phyloP scores from a whole-genome alignment of 2,113 vertebrate genomes.

The Hystrix brachyura region DNA sequence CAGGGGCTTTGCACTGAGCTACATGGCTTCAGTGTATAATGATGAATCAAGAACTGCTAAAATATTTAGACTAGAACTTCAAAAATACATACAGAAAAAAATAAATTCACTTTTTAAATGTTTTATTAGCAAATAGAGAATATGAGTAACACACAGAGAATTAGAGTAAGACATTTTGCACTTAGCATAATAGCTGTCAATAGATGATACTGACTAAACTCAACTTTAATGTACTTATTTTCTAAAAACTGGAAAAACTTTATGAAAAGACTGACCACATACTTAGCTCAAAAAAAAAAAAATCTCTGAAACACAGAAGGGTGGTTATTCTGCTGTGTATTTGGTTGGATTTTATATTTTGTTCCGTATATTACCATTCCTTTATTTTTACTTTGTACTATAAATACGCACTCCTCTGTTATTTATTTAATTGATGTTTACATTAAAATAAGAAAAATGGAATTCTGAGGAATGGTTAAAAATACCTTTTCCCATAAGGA shows the following conservation, averaged over 20 bases:
- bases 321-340: not conserved
- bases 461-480: not conserved
- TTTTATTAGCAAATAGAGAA: not conserved
- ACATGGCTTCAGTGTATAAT: not conserved
- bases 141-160: not conserved
- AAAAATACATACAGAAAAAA: not conserved
- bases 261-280: not conserved
- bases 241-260: not conserved
- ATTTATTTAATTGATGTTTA: not conserved
- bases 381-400: not conserved
- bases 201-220: not conserved
- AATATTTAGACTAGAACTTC: not conserved
- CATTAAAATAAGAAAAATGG: not conserved
- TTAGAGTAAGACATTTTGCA: not conserved
- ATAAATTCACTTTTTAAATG: not conserved
- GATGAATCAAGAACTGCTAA: not conserved
- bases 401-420: not conserved
- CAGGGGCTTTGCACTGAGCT: not conserved
- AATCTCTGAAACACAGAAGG: not conserved
- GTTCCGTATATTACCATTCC: not conserved
- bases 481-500: not conserved
- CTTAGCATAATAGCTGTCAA: not conserved
- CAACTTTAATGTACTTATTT: not conserved
- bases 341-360: not conserved
- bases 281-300: not conserved